Evolutionary conservation across 2,888 invertebrate species (phyloP), one percentile per base, ranked within the genome.

Genomic region (Caenorhabditis becei): DNA sequence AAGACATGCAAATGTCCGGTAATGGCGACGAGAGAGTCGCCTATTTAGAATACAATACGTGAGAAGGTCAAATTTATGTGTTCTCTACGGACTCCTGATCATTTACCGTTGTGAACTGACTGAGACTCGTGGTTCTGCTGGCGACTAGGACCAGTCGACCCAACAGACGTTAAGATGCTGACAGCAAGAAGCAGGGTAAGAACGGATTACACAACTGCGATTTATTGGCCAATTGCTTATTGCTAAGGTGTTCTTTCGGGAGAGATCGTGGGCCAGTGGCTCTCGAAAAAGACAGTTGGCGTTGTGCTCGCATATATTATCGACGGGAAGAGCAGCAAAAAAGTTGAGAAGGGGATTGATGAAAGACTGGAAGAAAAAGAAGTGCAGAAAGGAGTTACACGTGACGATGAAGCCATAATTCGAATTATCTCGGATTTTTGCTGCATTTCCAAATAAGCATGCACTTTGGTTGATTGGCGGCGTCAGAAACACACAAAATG

Each of bases 221-320:
- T 80, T 80, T 80, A 80, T 80, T 80, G 71, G 51, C 70, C 80
- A 80, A 75, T 75, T 80, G 80, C 80, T 80, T 80, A 80, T 80
- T 66, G 74, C 62, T 63, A 75, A 80, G 80, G 80, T 80, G 80
- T 80, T 80, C 74, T 79, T 79, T 80, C 75, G 70, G 65, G 80
- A 74, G 44, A 37, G 66, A 75, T 67, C 26, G 47, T 32, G 53
- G 67, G 20, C 53, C 56, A 47, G 4, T 62, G 61, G 67, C 49
- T 75, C 77, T 69, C 70, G 69, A 69, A 70, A n/a, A 24, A 35
- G 41, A 70, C 77, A 77, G 77, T 77, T 77, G 77, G 77, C 69
- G 77, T 77, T 59, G 41, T 44, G 53, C 49, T 66, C n/a, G 66
- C 66, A 75, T 75, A 75, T 75, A 75, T 75, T 75, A 75, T 66